These are phyloP conservation scores for Ormyrus rosae DNA, from an alignment of 2,888 invertebrate genomes.

Conservation along the genomic window DNA sequence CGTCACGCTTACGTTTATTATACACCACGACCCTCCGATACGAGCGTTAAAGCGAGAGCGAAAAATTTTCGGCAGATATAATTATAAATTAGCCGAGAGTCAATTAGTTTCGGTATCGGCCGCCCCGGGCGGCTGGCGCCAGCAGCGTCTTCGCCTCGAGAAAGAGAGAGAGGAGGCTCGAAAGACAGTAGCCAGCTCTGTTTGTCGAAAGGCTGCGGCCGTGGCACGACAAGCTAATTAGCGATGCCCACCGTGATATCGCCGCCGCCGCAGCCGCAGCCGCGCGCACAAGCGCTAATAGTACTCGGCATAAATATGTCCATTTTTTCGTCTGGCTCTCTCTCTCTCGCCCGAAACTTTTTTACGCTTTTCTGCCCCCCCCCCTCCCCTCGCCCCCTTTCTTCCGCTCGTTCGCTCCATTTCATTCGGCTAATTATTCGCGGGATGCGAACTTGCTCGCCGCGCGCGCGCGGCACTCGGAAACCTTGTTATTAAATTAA, in stretches of 20 bases:
- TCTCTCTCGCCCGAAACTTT: constrained; percentile 52
- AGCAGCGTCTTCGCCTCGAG: constrained; percentile 65
- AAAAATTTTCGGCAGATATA: constrained; percentile 51
- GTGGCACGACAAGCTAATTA: constrained; percentile 73
- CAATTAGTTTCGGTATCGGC: constrained; percentile 75
- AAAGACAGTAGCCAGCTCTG: constrained; percentile 75
- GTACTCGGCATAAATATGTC: constrained; percentile 70
- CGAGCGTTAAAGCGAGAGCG: background rate
- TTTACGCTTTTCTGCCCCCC: constrained; percentile 5
- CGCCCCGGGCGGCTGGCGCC: constrained; percentile 74
- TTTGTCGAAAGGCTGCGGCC: constrained; percentile 72
- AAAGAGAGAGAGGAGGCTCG: constrained; percentile 52
- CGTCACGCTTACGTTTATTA: no score
- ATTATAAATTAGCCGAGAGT: constrained; percentile 73
- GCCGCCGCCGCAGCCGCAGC: constrained; percentile 57
- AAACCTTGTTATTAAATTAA: no score
- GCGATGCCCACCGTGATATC: constrained; percentile 75
- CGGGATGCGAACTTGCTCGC: background rate
- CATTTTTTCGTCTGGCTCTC: constrained; percentile 43
- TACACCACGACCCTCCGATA: no score
- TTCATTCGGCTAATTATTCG: no score
- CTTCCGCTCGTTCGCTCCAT: no score
- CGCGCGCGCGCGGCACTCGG: background rate
- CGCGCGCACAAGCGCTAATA: constrained; percentile 65
- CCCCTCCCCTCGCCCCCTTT: no score